A percentile compares a stretch with the other conserved stretches of the same genome.
Evolutionary conservation across 2,888 invertebrate genomes (phyloP).

Genomic region (Drosophila rubida): DNA sequence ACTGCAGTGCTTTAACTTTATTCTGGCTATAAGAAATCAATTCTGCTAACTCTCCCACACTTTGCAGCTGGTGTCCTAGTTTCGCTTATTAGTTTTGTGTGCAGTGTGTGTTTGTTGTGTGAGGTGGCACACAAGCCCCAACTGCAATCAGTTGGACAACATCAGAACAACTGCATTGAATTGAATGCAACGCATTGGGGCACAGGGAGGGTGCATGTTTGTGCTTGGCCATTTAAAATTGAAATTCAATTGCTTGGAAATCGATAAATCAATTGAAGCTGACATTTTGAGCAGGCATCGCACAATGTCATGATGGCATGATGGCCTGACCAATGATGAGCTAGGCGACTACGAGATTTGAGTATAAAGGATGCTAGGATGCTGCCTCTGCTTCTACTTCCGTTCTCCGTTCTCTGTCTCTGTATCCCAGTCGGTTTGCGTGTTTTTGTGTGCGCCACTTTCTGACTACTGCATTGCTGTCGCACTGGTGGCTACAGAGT

Average conservation of each 20-base stretch:
- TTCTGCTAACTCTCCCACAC: not conserved
- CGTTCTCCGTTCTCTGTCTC: too few relatives aligned
- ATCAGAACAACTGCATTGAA: conserved; percentile 41
- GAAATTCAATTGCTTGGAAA: conserved; percentile 60
- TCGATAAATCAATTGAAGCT: conserved; percentile 68
- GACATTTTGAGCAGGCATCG: conserved; percentile 39
- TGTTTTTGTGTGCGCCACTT: conserved; percentile 28
- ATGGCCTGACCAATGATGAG: conserved; percentile 28
- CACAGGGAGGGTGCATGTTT: conserved; percentile 33
- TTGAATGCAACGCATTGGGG: conserved; percentile 6
- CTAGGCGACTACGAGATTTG: conserved; percentile 1
- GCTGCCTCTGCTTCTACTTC: not conserved
- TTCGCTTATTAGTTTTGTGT: conserved; percentile 48
- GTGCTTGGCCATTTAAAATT: conserved; percentile 58
- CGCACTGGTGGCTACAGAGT: not conserved
- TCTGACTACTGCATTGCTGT: conserved; percentile 21
- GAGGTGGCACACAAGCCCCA: conserved; percentile 34
- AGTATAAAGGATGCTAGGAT: conserved; percentile 5
- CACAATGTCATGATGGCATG: not conserved
- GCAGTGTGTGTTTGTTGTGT: conserved; percentile 3
- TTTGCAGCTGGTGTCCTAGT: conserved; percentile 40
- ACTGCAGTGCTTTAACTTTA: not conserved
- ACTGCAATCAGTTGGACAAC: conserved; percentile 52
- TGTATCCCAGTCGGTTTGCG: not conserved
- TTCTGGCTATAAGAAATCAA: not conserved